Base-by-base conservation (phyloP, 2,888 invertebrate species). In the Endotricha flammealis region DNA sequence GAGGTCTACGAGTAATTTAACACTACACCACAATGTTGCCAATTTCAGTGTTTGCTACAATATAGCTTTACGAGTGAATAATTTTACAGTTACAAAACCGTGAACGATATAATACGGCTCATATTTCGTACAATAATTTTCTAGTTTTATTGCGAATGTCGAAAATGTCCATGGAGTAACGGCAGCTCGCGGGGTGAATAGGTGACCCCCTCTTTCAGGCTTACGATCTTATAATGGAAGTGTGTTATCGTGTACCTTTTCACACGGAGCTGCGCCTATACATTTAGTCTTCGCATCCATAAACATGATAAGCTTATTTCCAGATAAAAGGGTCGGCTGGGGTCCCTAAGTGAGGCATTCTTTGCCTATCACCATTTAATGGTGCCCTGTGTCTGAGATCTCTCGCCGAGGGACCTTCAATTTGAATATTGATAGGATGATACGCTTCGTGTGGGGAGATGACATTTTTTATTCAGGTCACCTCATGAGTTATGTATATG, bases 271-370 rank as follows among this genome's bases (percentile, higher is more conserved):
- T 59, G 54, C 57, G 50, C 59, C 64, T 67, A 73, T 64, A 72
- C 60, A 68, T 76, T 75, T 69, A 76, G 69, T 64, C 52, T 64
- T 54, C 72, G 62, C 64, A 67, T 70, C 67, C 70, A 79, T 78
- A 78, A 75, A 80, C 79, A 77, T 77, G 77, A 81, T 80, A 80
- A 79, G 77, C 80, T 77, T 81, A 80, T 82, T 80, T 71, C 58
- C 73, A 72, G 77, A 81, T 80, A 80, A 80, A 82, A 81, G 80
- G 81, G 79, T 80, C 75, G 71, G 45, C 52, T 53, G 61, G 61
- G 73, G 63, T 61, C 65, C 70, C 64, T 77, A 77, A 81, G 79
- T 76, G 77, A 74, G 69, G 75, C 67, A 79, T 81, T 81, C 77
- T 82, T 81, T 75, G 58, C 74, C 72, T 74, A 79, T 78, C 76